These are phyloP conservation scores for Drosophila pectinifera DNA, from an alignment of 1,140 invertebrate species.

Conservation along the genomic window DNA sequence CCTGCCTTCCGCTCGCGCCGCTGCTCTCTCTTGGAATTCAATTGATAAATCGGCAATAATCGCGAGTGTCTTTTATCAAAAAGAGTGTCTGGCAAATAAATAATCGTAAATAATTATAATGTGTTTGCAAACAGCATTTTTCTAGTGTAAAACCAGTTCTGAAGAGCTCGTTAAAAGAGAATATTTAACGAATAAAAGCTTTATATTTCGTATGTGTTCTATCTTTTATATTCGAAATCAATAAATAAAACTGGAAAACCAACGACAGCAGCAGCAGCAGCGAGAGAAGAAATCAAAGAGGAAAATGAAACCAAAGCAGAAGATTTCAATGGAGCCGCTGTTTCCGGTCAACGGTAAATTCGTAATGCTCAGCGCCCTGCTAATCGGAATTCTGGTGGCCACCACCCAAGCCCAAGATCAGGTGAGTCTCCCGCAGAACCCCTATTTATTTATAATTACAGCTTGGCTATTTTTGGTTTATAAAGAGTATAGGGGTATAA, in stretches of 20 bases:
- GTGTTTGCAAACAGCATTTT: slow-evolving; percentile 38
- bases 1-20: slow-evolving; percentile 6
- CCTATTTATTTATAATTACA: too few relatives aligned
- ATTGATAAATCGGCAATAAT: slow-evolving; percentile 35
- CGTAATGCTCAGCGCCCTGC: slow-evolving; percentile 53
- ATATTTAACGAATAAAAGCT: slow-evolving; percentile 7
- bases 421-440: slow-evolving; percentile 42
- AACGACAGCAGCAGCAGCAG: slow-evolving; percentile 6
- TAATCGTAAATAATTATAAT: slow-evolving; percentile 25
- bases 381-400: slow-evolving; percentile 60
- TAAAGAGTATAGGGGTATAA: background rate
- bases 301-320: slow-evolving; percentile 76
- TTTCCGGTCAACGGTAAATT: slow-evolving; percentile 47
- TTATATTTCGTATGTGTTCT: slow-evolving; percentile 21
- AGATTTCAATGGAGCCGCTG: slow-evolving; percentile 46
- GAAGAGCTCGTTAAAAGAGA: slow-evolving; percentile 23
- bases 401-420: slow-evolving; percentile 74
- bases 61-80: slow-evolving; percentile 15
- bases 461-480: background rate
- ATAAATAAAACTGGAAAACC: slow-evolving; percentile 60
- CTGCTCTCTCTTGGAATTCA: slow-evolving; percentile 29
- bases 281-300: slow-evolving; percentile 20
- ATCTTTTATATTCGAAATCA: slow-evolving; percentile 23
- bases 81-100: slow-evolving; percentile 26
- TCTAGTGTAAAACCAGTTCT: slow-evolving; percentile 42